Base-by-base conservation (phyloP, 2,797 vertebrate genomes). In the Hoplostethus mediterraneus region DNA sequence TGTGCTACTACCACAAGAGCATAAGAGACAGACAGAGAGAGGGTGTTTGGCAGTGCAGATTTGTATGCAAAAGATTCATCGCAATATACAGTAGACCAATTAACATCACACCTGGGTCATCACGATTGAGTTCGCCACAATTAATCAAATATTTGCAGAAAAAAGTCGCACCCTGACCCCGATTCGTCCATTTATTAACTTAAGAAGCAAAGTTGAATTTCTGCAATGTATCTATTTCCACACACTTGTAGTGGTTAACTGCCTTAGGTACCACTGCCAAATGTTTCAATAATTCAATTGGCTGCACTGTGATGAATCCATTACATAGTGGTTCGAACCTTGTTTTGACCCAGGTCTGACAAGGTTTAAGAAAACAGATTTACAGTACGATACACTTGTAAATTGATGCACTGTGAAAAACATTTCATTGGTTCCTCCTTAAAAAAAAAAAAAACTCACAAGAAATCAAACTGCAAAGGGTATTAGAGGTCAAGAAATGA, bases 31-130 rank as follows among this genome's bases (percentile, higher is more conserved):
- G 78, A 90, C 83, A 91, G 82, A 90, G 67, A 64, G 83, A 81
- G 86, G 89, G 88, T 91, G 87, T 92, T 92, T 94, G 93, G 94
- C 94, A 94, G 93, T 94, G 94, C 90, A 93, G 91, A 91, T 84
- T 83, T 69, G 17, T 86, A 87, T 80, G 82, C 78, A 85, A 89
- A 87, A 90, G 83, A 79, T 83, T 77, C 77, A 87, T 84, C 31
- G 78, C 76, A 88, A 90, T 91, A 89, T 91, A 92, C 90, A 90
- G 79, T 81, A 72, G 80, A 90, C 68, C 67, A 77, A 75, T 70
- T 71, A 67, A 61, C 67, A 74, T 89, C 84, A 90, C 72, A 85
- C 88, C 82, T 82, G 86, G 86, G 87, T 89, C 89, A 83, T 55
- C 33, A 81, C 79, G 58, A 61, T 4, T 17, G 6, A 58, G 71